A percentile compares a stretch with the other conserved stretches of the same genome.
Evolutionary conservation across 2,797 vertebrate genomes (phyloP).

Genomic region (Moxostoma hubbsi): DNA sequence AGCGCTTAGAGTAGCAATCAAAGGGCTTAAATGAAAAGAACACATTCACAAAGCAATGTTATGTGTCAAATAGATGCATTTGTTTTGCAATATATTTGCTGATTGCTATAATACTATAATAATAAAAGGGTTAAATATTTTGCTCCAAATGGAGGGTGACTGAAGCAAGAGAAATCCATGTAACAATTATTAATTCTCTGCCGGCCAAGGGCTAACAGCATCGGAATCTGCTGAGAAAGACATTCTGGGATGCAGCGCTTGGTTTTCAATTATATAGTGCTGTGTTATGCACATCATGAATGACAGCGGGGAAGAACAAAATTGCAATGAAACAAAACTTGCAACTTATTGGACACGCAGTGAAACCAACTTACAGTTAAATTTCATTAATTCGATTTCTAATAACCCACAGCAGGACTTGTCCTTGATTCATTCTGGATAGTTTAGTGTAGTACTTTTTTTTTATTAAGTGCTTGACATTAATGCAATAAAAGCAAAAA

Average conservation of each 20-base stretch:
- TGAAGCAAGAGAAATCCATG: constrained; percentile 42
- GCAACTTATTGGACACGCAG: constrained; percentile 22
- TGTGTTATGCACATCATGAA: constrained; percentile 40
- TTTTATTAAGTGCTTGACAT: constrained; percentile 28
- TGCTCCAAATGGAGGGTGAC: constrained; percentile 37
- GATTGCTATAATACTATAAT: not conserved
- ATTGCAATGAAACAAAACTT: constrained; percentile 41
- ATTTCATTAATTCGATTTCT: constrained; percentile 45
- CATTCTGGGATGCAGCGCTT: constrained; percentile 41
- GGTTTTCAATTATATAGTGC: constrained; percentile 51
- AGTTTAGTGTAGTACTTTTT: not conserved
- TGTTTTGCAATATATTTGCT: not conserved
- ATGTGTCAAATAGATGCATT: constrained; percentile 13
- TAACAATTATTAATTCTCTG: constrained; percentile 49
- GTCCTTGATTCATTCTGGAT: constrained; percentile 30
- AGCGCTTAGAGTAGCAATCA: constrained; percentile 2
- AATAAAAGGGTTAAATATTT: constrained; percentile 34
- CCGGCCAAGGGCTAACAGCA: constrained; percentile 44
- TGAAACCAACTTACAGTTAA: constrained; percentile 33
- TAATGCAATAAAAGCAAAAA: constrained; percentile 33
- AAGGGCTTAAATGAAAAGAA: not conserved
- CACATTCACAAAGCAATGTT: constrained; percentile 7
- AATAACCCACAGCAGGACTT: constrained; percentile 14
- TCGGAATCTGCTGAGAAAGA: constrained; percentile 47
- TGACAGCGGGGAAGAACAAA: constrained; percentile 35